Evolutionary conservation across 2,797 vertebrate species (phyloP).

Genomic region (Holocentrus rufus): DNA sequence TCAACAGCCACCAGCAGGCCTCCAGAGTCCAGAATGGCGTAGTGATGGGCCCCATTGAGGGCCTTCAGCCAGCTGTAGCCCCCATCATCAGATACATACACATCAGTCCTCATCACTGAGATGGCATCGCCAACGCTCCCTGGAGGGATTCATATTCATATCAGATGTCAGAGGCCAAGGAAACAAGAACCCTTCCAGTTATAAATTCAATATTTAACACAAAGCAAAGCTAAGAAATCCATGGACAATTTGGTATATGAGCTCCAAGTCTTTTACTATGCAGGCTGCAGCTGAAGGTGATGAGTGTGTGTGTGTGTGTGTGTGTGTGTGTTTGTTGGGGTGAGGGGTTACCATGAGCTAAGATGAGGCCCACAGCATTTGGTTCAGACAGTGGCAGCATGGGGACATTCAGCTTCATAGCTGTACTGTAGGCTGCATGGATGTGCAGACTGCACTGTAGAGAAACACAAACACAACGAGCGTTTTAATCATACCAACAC

Average conservation of each 20-base stretch:
- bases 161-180: background rate
- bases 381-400: constrained; percentile 91
- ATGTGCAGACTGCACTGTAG: constrained; percentile 94
- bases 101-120: constrained; percentile 88
- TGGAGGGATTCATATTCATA: constrained; percentile 67
- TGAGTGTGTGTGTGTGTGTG: too few species aligned
- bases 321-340: background rate
- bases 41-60: constrained; percentile 91
- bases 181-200: background rate
- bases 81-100: constrained; percentile 95
- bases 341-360: constrained; percentile 89
- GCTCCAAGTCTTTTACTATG: background rate
- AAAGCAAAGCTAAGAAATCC: background rate
- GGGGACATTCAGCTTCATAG: constrained; percentile 89
- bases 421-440: constrained; percentile 91
- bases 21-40: constrained; percentile 94
- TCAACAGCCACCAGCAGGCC: constrained; percentile 93
- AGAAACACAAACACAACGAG: constrained; percentile 49
- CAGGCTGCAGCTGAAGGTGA: background rate
- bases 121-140: constrained; percentile 92
- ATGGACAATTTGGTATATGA: background rate
- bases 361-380: constrained; percentile 93
- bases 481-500: background rate
- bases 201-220: background rate
- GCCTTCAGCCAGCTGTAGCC: constrained; percentile 92